These are phyloP conservation scores for Xylota segnis DNA, from an alignment of 2,888 invertebrate species.

Conservation along the genomic window DNA sequence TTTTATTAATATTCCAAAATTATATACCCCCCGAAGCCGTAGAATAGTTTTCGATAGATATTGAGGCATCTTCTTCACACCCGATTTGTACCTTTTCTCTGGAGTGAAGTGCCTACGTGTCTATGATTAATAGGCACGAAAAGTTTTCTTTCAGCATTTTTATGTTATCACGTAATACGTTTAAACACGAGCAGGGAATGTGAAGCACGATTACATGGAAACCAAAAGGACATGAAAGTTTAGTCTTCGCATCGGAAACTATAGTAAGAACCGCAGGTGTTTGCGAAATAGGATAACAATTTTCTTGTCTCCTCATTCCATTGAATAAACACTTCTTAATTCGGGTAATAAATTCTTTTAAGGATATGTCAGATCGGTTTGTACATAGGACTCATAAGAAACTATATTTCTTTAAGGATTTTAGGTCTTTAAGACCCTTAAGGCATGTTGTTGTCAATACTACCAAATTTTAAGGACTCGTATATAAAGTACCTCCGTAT, in stretches of 20 bases:
- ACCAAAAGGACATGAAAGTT: slow-evolving; percentile 22
- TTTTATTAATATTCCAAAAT: background rate
- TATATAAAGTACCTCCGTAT: too few species aligned
- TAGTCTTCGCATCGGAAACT: slow-evolving; percentile 23
- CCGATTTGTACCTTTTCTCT: slow-evolving; percentile 12
- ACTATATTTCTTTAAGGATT: too few species aligned
- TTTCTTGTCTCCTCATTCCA: slow-evolving; percentile 5
- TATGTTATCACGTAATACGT: slow-evolving; percentile 26
- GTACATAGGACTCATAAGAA: background rate
- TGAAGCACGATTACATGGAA: slow-evolving; percentile 16
- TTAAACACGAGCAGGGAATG: slow-evolving; percentile 4
- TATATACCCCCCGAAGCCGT: background rate
- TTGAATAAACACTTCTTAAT: background rate
- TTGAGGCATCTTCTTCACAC: background rate
- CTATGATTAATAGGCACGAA: slow-evolving; percentile 41
- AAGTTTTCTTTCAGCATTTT: slow-evolving; percentile 10
- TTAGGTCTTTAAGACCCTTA: too few species aligned
- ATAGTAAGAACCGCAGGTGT: slow-evolving; percentile 18
- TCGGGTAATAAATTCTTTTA: slow-evolving; percentile 4
- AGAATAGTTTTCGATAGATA: background rate
- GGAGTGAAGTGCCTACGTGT: slow-evolving; percentile 9
- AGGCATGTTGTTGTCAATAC: too few species aligned
- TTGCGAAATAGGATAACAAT: slow-evolving; percentile 30
- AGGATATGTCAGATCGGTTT: background rate
- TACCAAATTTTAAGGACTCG: too few species aligned